Percentiles rank a stretch among this genome's conserved stretches.
Conservation (phyloP, 2,797 vertebrate genomes). For the Molossus alvarezi region DNA sequence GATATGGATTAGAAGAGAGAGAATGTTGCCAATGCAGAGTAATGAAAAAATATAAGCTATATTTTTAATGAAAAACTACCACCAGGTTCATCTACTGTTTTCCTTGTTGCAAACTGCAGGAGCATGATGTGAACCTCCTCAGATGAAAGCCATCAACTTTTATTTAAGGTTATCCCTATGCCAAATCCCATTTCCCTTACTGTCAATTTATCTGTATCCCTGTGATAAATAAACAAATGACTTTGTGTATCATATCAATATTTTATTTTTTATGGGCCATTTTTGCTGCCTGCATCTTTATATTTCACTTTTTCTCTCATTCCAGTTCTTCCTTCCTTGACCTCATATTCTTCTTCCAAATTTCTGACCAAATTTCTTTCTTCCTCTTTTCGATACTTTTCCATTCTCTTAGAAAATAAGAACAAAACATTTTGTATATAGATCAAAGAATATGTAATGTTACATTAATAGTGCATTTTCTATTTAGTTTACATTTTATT, state of each 20-base stretch:
- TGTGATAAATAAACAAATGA: background rate
- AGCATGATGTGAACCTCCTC: background rate
- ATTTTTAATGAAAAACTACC: background rate
- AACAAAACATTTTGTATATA: background rate
- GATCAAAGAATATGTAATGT: background rate
- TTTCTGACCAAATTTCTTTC: background rate
- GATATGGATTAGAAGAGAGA: background rate
- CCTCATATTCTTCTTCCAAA: background rate
- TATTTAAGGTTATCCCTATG: background rate
- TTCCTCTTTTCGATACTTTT: background rate
- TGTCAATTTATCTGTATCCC: background rate
- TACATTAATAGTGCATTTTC: background rate
- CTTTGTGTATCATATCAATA: background rate
- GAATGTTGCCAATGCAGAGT: background rate
- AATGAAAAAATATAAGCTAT: background rate
- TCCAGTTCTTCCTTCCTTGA: background rate
- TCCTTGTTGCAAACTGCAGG: background rate
- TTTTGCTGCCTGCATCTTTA: background rate
- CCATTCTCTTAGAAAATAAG: conserved; percentile 20
- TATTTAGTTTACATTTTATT: conserved; percentile 9
- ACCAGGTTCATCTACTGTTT: background rate
- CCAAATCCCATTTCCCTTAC: background rate
- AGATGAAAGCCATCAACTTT: background rate
- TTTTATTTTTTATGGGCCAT: background rate
- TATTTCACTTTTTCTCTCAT: background rate